Conservation (phyloP, 2,888 invertebrate genomes). For the Philonicus albiceps region DNA sequence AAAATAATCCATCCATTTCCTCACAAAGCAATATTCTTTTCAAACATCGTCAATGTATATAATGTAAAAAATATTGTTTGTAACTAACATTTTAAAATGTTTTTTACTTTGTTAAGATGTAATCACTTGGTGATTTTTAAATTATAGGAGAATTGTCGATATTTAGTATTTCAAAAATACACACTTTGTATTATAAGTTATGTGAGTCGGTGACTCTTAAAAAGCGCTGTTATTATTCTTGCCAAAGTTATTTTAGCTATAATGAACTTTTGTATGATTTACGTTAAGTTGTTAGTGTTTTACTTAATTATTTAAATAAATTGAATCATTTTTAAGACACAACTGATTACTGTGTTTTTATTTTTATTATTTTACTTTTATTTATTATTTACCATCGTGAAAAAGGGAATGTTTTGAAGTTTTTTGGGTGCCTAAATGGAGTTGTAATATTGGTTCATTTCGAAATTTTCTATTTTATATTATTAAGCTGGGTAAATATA, state of each 20-base stretch:
- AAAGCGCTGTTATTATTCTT: slow-evolving; percentile 30
- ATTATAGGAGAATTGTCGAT: background rate
- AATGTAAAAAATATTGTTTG: background rate
- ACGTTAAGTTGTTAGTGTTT: background rate
- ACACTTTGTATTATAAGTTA: background rate
- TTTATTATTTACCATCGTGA: background rate
- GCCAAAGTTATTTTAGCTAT: slow-evolving; percentile 38
- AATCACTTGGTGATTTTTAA: background rate
- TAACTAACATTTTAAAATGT: background rate
- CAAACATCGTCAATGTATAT: background rate
- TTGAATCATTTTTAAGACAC: slow-evolving; percentile 3
- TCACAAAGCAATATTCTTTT: background rate
- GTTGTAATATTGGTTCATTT: background rate
- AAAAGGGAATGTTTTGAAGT: background rate
- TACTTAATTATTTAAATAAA: slow-evolving; percentile 32
- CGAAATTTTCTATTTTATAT: background rate
- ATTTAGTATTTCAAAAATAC: background rate
- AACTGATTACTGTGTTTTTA: background rate
- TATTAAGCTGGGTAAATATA: too few species aligned
- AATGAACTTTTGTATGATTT: slow-evolving; percentile 6
- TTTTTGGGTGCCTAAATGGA: slow-evolving; percentile 36
- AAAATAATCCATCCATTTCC: background rate
- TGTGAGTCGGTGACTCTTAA: background rate
- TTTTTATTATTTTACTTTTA: background rate
- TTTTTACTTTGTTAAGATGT: background rate